These are phyloP conservation scores for Pseudomyrmex pallidus DNA, from an alignment of 1,140 invertebrate genomes.

Conservation along the genomic window DNA sequence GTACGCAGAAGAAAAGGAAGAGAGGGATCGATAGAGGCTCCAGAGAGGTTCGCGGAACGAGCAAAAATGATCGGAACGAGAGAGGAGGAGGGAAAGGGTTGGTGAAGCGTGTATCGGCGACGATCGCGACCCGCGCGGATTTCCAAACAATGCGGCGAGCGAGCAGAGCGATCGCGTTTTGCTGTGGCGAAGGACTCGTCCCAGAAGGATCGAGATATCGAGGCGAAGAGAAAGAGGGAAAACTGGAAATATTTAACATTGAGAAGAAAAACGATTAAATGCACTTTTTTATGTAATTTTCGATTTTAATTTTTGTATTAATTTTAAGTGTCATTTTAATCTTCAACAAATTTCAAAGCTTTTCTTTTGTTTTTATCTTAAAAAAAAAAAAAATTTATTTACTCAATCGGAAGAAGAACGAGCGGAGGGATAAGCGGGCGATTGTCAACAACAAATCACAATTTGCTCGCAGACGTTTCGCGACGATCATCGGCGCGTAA, in stretches of 20 bases:
- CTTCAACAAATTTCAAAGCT: not conserved
- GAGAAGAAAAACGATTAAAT: no score
- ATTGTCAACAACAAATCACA: conserved; percentile 31
- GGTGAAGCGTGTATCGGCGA: conserved; percentile 72
- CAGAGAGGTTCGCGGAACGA: conserved; percentile 62
- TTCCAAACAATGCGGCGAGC: conserved; percentile 83
- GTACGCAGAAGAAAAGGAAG: conserved; percentile 70
- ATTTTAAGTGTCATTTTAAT: not conserved
- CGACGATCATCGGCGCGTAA: conserved; percentile 33
- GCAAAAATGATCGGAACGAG: conserved; percentile 72
- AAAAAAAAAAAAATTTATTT: no score
- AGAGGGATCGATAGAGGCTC: conserved; percentile 47
- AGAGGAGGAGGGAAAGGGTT: conserved; percentile 45
- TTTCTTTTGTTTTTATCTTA: not conserved
- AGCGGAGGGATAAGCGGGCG: not conserved
- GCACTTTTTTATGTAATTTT: not conserved
- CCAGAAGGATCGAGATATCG: conserved; percentile 13
- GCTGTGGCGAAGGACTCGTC: conserved; percentile 17
- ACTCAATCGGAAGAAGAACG: not conserved
- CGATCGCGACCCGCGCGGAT: conserved; percentile 78
- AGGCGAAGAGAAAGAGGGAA: conserved; percentile 1
- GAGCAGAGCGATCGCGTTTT: conserved; percentile 61
- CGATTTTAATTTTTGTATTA: not conserved
- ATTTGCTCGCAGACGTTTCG: conserved; percentile 37
- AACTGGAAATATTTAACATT: not conserved